Conservation (phyloP, 2,888 invertebrate species). For the Esperia sulphurella region DNA sequence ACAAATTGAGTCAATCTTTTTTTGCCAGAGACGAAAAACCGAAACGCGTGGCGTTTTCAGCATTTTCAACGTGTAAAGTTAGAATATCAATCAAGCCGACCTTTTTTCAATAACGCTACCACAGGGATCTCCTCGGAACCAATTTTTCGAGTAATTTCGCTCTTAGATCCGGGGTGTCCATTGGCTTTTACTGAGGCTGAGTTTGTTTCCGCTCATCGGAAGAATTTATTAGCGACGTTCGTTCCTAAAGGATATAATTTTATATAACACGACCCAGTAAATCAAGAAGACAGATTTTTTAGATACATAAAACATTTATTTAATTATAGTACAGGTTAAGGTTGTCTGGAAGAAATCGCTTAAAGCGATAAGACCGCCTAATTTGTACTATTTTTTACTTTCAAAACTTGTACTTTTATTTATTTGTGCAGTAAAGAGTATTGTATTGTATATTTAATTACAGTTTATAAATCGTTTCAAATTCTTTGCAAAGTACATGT, state of each 20-base stretch:
- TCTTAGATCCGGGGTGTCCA: slow-evolving; percentile 49
- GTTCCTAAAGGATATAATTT: slow-evolving; percentile 10
- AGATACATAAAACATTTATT: background rate
- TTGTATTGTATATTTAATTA: no score
- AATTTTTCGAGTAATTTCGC: slow-evolving; percentile 70
- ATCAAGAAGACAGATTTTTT: background rate
- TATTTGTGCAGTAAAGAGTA: no score
- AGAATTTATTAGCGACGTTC: slow-evolving; percentile 38
- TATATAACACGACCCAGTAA: slow-evolving; percentile 1
- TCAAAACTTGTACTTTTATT: no score
- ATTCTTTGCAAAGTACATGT: no score
- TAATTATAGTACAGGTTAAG: no score
- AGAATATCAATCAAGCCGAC: slow-evolving; percentile 73
- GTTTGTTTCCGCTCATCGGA: slow-evolving; percentile 36
- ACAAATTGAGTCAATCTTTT: slow-evolving; percentile 78
- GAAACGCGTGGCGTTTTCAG: slow-evolving; percentile 59
- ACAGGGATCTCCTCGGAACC: slow-evolving; percentile 51
- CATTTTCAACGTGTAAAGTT: slow-evolving; percentile 74
- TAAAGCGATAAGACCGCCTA: no score
- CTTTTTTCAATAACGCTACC: slow-evolving; percentile 75
- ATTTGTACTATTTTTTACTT: no score
- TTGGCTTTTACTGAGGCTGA: slow-evolving; percentile 32
- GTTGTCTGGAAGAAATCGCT: no score
- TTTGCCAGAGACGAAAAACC: slow-evolving; percentile 67
- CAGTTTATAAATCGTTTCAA: no score